Evolutionary conservation across 2,113 vertebrate genomes (phyloP), one percentile per base, ranked within the genome.

Genomic region (Poeciliopsis retropinna): DNA sequence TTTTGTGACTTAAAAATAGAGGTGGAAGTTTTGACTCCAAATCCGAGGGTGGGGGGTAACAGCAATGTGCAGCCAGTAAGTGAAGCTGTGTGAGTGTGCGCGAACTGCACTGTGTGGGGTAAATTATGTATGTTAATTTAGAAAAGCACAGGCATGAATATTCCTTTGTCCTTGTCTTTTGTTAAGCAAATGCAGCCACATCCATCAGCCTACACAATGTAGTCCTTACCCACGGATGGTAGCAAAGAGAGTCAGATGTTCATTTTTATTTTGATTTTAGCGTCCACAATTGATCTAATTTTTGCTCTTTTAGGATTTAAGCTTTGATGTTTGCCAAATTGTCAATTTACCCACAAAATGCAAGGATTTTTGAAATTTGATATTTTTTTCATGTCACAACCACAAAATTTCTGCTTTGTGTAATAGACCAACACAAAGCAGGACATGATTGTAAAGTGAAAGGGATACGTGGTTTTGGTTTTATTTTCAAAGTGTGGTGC

Each of bases 71-170:
- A 80, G 76, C 73, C 32, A 73, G 74, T 67, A 68, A 79, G 66
- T 37, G 28, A 27, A 64, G 51, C 54, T 65, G 61, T 78, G 72
- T 27, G 76, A 44, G 66, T 44, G 71, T 65, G 69, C 71, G 27
- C 76, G 64, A 70, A 65, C 51, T 57, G 68, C 17, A 34, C 28
- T 51, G 66, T n/a, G 47, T 71, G 70, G 61, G 87, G 83, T 87
- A 47, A 47, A 47, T 47, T 17, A 47, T 47, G 44, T 19, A 47
- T 47, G 44, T 47, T 47, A 78, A 90, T 88, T 74, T 73, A 75
- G 71, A 72, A 68, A 30, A 85, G 72, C 30, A 54, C 29, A 70
- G 69, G 75, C 82, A 88, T 78, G 76, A 74, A 85, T 79, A 75
- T 85, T 62, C 39, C 60, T 5, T 61, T 67, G 64, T 70, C 70